Evolutionary conservation across 2,797 vertebrate species (phyloP).

Genomic region (Synaphobranchus kaupii): DNA sequence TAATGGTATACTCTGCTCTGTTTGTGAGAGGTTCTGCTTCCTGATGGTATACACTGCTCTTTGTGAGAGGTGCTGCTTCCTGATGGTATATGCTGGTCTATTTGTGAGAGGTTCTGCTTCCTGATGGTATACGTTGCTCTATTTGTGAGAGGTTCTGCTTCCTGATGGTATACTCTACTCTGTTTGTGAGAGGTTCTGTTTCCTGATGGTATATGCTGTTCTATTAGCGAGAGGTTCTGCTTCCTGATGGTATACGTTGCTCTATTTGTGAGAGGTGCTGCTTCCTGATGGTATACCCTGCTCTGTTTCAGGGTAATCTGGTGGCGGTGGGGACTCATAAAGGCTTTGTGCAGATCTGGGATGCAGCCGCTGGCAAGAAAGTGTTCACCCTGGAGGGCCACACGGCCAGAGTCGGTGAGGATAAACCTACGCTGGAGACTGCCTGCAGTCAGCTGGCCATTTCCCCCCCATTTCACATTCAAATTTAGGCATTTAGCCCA

Average conservation of each 20-base stretch:
- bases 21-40: not conserved
- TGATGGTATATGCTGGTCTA: not conserved
- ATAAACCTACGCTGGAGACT: not conserved
- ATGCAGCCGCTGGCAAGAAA: constrained; percentile 95
- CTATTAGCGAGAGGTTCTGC: not conserved
- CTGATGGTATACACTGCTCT: not conserved
- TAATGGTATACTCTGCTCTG: not conserved
- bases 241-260: not conserved
- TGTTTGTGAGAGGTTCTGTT: too few species aligned
- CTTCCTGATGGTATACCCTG: not conserved
- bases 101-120: not conserved
- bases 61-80: not conserved
- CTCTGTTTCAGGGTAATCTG: constrained; percentile 68
- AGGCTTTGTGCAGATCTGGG: constrained; percentile 91
- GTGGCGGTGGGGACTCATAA: constrained; percentile 83
- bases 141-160: not conserved
- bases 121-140: not conserved
- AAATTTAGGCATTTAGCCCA: not conserved
- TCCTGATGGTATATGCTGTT: not conserved
- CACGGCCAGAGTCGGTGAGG: constrained; percentile 95
- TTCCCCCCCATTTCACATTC: not conserved
- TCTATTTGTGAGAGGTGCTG: not conserved
- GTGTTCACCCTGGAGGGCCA: constrained; percentile 92
- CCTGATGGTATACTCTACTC: too few species aligned
- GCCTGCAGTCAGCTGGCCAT: not conserved